phyloP scores from a whole-genome alignment of 2,888 invertebrate genomes.

The Drosophila paramelanica region DNA sequence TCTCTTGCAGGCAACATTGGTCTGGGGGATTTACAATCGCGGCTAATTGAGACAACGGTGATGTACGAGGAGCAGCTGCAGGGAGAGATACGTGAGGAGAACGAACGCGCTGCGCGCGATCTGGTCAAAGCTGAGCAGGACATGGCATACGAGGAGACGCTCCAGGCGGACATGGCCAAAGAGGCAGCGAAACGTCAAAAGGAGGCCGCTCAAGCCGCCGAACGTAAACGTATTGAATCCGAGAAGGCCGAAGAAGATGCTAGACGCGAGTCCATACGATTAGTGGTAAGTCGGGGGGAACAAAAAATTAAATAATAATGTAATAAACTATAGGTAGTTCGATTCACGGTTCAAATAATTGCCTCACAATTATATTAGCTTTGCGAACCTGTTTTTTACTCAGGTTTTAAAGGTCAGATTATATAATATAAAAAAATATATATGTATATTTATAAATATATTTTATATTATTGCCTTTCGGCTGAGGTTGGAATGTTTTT shows the following conservation, averaged over 20 bases:
- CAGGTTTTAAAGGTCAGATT: too few species aligned
- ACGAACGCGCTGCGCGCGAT: conserved; percentile 95
- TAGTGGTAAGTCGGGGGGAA: conserved; percentile 65
- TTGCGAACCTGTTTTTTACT: too few species aligned
- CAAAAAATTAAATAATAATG: too few species aligned
- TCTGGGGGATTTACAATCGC: conserved; percentile 94
- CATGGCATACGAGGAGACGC: conserved; percentile 95
- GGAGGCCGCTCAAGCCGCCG: conserved; percentile 88
- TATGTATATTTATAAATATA: too few species aligned
- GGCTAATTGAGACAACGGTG: conserved; percentile 94
- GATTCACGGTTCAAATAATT: too few species aligned
- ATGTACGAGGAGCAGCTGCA: conserved; percentile 91
- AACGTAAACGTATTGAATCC: conserved; percentile 90
- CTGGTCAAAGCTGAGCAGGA: conserved; percentile 97
- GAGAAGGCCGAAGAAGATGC: conserved; percentile 90
- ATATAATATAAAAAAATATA: too few species aligned
- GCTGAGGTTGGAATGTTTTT: too few species aligned
- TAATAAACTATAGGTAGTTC: too few species aligned
- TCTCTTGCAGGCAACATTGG: conserved; percentile 89
- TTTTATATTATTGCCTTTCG: too few species aligned
- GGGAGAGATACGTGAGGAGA: conserved; percentile 93
- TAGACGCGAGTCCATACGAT: conserved; percentile 88
- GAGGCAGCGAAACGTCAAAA: conserved; percentile 93
- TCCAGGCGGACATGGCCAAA: conserved; percentile 92
- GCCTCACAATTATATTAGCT: too few species aligned